Conservation (phyloP, 37 sponge, comb jelly and placozoan genomes). For the Bolinopsis microptera region DNA sequence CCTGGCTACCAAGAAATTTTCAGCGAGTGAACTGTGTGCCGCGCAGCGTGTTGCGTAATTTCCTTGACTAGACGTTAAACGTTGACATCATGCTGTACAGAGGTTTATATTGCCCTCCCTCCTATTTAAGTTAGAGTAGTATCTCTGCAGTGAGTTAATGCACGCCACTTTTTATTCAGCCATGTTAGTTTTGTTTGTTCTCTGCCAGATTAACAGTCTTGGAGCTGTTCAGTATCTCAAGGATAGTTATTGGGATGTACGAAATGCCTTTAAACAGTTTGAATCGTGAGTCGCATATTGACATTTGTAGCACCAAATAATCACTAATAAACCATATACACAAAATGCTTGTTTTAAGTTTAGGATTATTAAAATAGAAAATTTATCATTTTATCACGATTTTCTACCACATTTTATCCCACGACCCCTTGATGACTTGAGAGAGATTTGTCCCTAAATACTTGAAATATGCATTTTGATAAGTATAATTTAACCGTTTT, state of each 20-base stretch:
- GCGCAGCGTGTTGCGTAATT: neutral
- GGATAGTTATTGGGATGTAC: neutral
- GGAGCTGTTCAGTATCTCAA: neutral
- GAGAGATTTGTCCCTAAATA: no score
- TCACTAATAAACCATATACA: no score
- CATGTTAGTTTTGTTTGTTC: neutral
- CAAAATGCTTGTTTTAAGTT: no score
- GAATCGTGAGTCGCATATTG: neutral
- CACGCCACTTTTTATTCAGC: neutral
- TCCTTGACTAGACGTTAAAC: neutral
- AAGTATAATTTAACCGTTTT: neutral
- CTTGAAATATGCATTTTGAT: no score
- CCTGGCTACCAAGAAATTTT: no score
- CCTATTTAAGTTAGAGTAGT: neutral
- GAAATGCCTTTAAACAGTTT: neutral
- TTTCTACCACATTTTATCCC: no score
- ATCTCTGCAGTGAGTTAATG: neutral
- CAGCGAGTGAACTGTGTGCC: neutral
- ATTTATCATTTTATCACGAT: no score
- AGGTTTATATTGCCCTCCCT: neutral
- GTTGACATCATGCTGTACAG: neutral
- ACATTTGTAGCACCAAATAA: neutral
- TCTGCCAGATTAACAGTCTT: neutral
- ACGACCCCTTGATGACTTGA: no score
- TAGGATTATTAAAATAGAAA: no score